Evolutionary conservation across 2,888 invertebrate species (phyloP).

Genomic region (Synanthedon andrenaeformis): DNA sequence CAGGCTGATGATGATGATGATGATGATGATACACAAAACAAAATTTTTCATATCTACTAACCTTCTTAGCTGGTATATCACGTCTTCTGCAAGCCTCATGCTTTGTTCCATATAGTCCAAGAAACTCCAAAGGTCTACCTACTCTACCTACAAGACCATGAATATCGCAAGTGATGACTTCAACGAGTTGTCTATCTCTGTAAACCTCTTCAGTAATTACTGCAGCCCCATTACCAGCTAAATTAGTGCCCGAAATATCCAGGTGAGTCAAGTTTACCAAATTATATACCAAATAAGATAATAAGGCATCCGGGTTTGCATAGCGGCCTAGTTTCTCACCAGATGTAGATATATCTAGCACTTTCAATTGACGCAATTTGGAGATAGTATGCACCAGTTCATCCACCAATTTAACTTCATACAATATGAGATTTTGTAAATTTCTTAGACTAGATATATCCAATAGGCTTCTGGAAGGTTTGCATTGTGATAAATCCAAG

Average conservation of each 20-base stretch:
- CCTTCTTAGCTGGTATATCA: conserved; percentile 90
- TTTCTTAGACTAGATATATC: conserved; percentile 75
- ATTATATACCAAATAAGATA: conserved; percentile 78
- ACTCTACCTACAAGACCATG: conserved; percentile 86
- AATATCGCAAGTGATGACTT: conserved; percentile 75
- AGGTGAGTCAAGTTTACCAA: conserved; percentile 83
- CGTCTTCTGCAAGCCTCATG: conserved; percentile 91
- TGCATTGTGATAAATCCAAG: conserved; percentile 79
- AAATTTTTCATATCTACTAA: conserved; percentile 38
- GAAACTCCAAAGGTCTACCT: conserved; percentile 83
- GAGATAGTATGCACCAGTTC: conserved; percentile 73
- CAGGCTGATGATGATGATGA: no score
- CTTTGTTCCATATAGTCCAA: conserved; percentile 91
- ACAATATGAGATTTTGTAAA: conserved; percentile 81
- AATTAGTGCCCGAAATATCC: conserved; percentile 96
- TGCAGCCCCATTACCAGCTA: conserved; percentile 87
- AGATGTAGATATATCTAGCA: conserved; percentile 87
- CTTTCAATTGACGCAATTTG: conserved; percentile 69
- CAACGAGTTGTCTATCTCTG: conserved; percentile 15
- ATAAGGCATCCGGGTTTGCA: conserved; percentile 77
- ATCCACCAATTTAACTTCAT: conserved; percentile 80
- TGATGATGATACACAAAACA: no score
- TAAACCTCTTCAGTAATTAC: conserved; percentile 29
- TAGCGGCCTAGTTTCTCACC: conserved; percentile 79
- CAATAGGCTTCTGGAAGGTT: conserved; percentile 73